Evolutionary conservation across 2,888 invertebrate genomes (phyloP).

Genomic region (Philhelius pedissequus): DNA sequence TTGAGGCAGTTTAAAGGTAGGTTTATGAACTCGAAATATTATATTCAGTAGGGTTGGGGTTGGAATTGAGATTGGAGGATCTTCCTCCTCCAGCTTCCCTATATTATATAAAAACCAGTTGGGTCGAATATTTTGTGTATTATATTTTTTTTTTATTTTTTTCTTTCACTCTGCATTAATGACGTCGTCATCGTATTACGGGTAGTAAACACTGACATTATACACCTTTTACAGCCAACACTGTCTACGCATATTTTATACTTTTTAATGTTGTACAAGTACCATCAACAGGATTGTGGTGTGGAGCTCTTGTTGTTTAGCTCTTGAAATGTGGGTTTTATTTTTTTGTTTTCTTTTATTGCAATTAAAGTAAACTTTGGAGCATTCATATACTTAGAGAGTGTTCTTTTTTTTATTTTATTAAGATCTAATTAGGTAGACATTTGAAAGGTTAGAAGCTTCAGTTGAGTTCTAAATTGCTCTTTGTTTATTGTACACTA

Average conservation of each 20-base stretch:
- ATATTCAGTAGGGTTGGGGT: too few species aligned
- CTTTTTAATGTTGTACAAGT: neutral
- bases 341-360: neutral
- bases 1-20: slow-evolving; percentile 14
- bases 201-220: slow-evolving; percentile 25
- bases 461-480: neutral
- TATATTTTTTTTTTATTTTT: neutral
- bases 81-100: neutral
- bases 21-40: slow-evolving; percentile 6
- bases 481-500: neutral
- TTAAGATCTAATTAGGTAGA: neutral
- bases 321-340: neutral
- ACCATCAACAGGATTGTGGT: slow-evolving; percentile 1
- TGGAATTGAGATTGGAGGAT: too few species aligned
- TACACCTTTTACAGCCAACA: slow-evolving; percentile 12
- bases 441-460: neutral
- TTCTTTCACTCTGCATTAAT: neutral
- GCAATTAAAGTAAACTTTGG: neutral
- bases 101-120: neutral
- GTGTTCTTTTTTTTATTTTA: neutral
- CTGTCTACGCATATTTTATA: slow-evolving; percentile 19
- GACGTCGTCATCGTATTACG: slow-evolving; percentile 17
- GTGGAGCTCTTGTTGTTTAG: neutral
- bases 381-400: neutral
- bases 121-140: slow-evolving; percentile 8